Conservation (phyloP, 1,140 invertebrate species). For the Cyclargus thomasi region DNA sequence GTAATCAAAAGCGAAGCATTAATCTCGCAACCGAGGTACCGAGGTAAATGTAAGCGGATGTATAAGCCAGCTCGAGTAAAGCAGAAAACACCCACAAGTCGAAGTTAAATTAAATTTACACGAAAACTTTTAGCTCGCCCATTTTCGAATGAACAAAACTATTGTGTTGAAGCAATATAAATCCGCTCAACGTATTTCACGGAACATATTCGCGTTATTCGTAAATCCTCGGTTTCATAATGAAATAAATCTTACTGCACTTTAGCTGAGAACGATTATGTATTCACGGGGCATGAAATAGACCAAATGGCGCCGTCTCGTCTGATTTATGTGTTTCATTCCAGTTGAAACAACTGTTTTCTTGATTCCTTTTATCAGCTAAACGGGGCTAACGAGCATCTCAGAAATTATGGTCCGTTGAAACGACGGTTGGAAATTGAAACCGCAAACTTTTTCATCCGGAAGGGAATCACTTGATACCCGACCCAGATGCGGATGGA, state of each 20-base stretch:
- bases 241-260: constrained; percentile 25
- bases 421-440: constrained; percentile 48
- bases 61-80: neutral
- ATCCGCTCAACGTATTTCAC: neutral
- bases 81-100: neutral
- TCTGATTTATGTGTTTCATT: constrained; percentile 65
- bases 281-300: constrained; percentile 52
- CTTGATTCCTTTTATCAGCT: constrained; percentile 40
- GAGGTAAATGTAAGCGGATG: neutral
- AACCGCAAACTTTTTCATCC: constrained; percentile 53
- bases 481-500: constrained; percentile 18
- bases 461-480: constrained; percentile 35
- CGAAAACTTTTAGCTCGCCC: neutral
- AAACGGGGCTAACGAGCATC: constrained; percentile 56
- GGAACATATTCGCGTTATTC: constrained; percentile 1
- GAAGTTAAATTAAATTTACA: neutral
- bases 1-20: neutral
- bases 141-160: constrained; percentile 13
- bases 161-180: constrained; percentile 1
- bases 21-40: neutral
- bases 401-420: constrained; percentile 51
- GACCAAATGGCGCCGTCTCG: constrained; percentile 52
- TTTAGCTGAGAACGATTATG: constrained; percentile 39
- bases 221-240: constrained; percentile 12
- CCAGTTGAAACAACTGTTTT: constrained; percentile 51